phyloP scores from a whole-genome alignment of 37 sponge, comb jelly and placozoan species.

The Oscarella lobularis region DNA sequence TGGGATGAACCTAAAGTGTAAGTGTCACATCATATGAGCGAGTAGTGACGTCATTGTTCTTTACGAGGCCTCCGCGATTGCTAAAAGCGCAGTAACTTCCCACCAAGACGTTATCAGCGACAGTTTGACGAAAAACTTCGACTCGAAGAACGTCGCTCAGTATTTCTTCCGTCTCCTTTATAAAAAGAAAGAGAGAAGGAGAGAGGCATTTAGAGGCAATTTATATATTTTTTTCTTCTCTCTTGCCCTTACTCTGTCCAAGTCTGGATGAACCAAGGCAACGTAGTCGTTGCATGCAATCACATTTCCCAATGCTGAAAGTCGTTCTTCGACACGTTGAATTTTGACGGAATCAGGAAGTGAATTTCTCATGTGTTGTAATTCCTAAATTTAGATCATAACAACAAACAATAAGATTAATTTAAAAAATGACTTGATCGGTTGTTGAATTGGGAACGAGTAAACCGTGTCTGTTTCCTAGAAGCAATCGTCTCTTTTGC shows the following conservation, averaged over 20 bases:
- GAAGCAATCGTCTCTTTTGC: constrained; percentile 8
- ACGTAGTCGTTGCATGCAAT: constrained; percentile 98
- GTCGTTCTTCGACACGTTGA: constrained; percentile 90
- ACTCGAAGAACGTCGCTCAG: constrained; percentile 79
- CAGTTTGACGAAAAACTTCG: constrained; percentile 95
- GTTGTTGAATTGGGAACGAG: constrained; percentile 88
- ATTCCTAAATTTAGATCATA: constrained; percentile 22
- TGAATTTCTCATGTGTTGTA: constrained; percentile 90
- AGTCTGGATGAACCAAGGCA: constrained; percentile 92
- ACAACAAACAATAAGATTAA: neutral
- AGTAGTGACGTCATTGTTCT: neutral
- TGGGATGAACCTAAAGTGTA: constrained; percentile 62
- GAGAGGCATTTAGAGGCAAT: neutral
- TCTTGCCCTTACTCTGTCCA: constrained; percentile 63
- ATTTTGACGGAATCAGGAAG: constrained; percentile 87
- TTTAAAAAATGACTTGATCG: constrained; percentile 38
- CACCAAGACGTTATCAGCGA: constrained; percentile 87
- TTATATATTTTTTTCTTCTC: too few species aligned
- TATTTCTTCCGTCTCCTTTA: constrained; percentile 95
- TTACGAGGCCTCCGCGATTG: constrained; percentile 90
- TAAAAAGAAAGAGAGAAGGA: neutral
- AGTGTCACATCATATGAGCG: neutral
- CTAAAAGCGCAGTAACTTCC: constrained; percentile 89
- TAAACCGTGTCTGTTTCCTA: constrained; percentile 92
- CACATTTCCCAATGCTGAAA: constrained; percentile 97